Percentiles rank a stretch among this genome's conserved stretches.
Evolutionary conservation across 2,113 vertebrate genomes (phyloP).

Genomic region (Chiloscyllium plagiosum): DNA sequence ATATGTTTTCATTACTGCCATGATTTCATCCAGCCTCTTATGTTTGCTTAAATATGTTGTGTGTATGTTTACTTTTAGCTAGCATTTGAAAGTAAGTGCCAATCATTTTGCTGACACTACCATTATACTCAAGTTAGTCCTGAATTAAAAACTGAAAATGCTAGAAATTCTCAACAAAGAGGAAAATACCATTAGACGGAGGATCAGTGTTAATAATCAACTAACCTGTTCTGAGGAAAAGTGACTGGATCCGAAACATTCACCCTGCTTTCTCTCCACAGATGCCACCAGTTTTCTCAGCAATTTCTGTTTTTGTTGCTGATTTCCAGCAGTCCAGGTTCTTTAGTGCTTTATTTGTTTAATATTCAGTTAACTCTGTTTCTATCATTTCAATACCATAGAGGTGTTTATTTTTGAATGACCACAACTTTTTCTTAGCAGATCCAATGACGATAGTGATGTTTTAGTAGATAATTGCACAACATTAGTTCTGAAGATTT

Average conservation of each 20-base stretch:
- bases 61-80: neutral
- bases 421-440: neutral
- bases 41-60: neutral
- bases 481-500: neutral
- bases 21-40: neutral
- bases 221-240: too few species aligned
- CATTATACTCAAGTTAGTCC: neutral
- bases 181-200: neutral
- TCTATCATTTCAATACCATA: neutral
- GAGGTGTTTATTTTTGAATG: neutral
- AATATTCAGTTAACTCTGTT: neutral
- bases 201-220: neutral
- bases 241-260: too few species aligned
- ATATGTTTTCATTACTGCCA: neutral
- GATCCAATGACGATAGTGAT: neutral
- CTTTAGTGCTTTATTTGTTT: neutral
- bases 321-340: too few species aligned
- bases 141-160: neutral
- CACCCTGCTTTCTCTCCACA: too few species aligned
- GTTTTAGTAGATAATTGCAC: neutral
- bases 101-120: neutral
- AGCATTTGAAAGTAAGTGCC: neutral
- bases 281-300: too few species aligned
- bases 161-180: neutral
- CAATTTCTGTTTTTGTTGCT: too few species aligned